Base-by-base conservation (phyloP, 2,113 vertebrate genomes). In the Hydrochoerus hydrochaeris region DNA sequence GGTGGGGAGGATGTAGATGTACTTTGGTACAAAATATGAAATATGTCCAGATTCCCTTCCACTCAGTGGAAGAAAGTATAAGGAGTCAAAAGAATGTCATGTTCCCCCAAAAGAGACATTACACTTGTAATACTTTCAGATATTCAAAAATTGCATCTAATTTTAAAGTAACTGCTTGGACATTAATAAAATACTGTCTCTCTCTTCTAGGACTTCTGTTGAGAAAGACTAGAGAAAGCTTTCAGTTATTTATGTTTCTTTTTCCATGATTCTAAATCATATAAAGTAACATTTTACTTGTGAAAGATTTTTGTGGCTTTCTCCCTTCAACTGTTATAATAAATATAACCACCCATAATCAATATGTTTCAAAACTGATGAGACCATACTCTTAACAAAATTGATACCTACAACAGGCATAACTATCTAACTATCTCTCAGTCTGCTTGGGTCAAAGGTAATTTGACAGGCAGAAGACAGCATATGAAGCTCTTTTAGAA, bases 221-320 rank as follows among this genome's bases (percentile, higher is more conserved):
- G 52, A 44, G 38, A 85, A 90, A 93, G 13, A 2, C 65, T 87
- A 54, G 32, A 91, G 65, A n/a, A 85, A 92, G 14, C 4, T n/a
- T 63, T 67, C 19, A 13, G 44, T 41, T 89, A 41, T 75, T 91
- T 94, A 32, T n/a, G 28, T 94, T 78, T 46, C 73, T 57, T 8
- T 82, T 95, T 95, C 78, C 17, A 28, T 38, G 85, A 63, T 62
- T 95, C n/a, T 92, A 84, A 88, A 62, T 88, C 26, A 58, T 60
- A 94, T 88, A 52, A 97, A 94, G 96, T 19, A 87, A 17, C 41
- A 35, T 52, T 88, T 86, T 65, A 85, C 73, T 86, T 65, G 13
- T 16, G n/a, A 67, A 60, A 90, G 52, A 49, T 30, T 69, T 69
- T 94, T 60, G 80, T 71, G 54, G 63, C 7, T 28, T 89, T 82